phyloP scores from a whole-genome alignment of 2,113 vertebrate species.

The Mormyrus lacerda region DNA sequence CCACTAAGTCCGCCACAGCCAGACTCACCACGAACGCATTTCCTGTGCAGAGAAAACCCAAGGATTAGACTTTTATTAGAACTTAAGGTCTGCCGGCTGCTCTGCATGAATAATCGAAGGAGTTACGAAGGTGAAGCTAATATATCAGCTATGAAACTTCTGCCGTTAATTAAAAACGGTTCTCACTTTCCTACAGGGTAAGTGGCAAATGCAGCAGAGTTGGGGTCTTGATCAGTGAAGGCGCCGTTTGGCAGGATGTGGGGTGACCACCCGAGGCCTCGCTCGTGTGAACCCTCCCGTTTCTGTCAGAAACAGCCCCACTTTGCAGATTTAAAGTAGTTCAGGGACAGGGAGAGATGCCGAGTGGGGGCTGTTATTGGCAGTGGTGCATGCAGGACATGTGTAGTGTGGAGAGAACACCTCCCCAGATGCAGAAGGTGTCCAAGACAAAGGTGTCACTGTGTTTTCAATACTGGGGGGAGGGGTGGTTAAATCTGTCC shows the following conservation, averaged over 20 bases:
- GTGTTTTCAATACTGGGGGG: neutral
- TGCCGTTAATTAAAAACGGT: neutral
- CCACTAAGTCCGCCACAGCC: constrained; percentile 70
- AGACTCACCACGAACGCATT: constrained; percentile 75
- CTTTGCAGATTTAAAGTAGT: neutral
- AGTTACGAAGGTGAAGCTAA: neutral
- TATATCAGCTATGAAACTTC: neutral
- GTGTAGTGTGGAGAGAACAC: neutral
- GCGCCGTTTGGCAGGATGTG: neutral
- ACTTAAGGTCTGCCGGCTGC: neutral
- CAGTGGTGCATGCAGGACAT: neutral
- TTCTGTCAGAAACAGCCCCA: neutral
- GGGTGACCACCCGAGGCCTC: neutral
- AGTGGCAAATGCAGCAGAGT: neutral
- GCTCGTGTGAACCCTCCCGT: neutral
- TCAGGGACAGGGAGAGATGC: neutral
- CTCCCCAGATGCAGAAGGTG: neutral
- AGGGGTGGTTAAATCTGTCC: neutral
- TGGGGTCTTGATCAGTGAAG: neutral
- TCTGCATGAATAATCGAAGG: neutral
- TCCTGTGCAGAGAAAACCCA: constrained; percentile 43
- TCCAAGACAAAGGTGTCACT: neutral
- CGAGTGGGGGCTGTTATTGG: neutral
- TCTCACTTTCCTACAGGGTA: neutral
- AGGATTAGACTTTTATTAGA: constrained; percentile 2